Base-by-base conservation (phyloP, 2,113 vertebrate species). In the Callopanchax toddi region DNA sequence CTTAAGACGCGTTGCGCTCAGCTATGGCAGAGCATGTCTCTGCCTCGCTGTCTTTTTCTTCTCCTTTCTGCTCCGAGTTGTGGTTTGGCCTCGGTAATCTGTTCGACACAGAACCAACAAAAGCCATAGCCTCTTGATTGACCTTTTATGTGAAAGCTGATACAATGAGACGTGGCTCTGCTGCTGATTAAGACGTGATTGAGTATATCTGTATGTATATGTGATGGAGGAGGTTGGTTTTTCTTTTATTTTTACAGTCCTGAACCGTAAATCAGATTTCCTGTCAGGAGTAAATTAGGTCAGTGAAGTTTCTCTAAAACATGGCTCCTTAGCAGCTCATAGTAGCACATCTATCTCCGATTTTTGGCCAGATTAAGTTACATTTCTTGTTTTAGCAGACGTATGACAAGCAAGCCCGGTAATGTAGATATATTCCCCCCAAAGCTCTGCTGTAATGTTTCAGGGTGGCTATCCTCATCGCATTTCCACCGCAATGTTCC, bases 401-500 rank as follows among this genome's bases (percentile, higher is more conserved):
- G 69, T 82, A 70, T 88, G 90, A 90, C 89, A 89, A 84, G 81
- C 79, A 76, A 83, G 82, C 72, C 79, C 79, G 18, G 82, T 92
- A 88, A 91, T 90, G 87, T 86, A 89, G 87, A 91, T 50, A 67
- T 84, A 89, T 90, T 84, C 82, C 78, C 84, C 82, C 74, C 70
- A 82, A 90, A 82, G 86, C 79, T 40, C 46, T 46, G 63, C 79
- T 68, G 67, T 84, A 85, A 91, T 89, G 84, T 89, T 89, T 82
- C 76, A 56, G 52, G 62, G 75, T 79, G 74, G 71, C 76, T 64
- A 71, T 83, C 78, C 77, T 91, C 83, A 85, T 88, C 71, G 76
- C 82, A 83, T 87, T 88, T 86, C 78, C 42, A 88, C 78, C 79
- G 56, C 57, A 58, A 79, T 63, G 76, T 80, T 79, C 78, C 79